phyloP scores from a whole-genome alignment of 1,140 invertebrate genomes.

The Nilaparvata lugens region DNA sequence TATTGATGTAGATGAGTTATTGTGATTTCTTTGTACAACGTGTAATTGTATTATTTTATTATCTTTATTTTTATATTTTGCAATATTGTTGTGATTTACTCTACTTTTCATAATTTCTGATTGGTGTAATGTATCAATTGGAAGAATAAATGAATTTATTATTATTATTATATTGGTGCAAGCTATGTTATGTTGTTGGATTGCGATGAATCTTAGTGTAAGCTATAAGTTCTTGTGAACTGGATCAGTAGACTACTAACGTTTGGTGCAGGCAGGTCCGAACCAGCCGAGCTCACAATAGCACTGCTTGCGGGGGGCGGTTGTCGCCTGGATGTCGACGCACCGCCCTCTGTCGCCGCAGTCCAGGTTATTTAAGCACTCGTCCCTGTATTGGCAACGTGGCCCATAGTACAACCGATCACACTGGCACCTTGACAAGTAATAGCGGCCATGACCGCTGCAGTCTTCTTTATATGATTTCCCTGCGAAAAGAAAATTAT shows the following conservation, averaged over 20 bases:
- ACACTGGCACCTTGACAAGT: conserved; percentile 69
- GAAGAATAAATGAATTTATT: too few relatives aligned
- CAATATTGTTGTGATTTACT: too few relatives aligned
- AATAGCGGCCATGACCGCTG: conserved; percentile 67
- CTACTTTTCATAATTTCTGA: too few relatives aligned
- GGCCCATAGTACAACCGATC: conserved; percentile 69
- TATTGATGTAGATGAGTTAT: too few relatives aligned
- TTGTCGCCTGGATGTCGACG: conserved; percentile 65
- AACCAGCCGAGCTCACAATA: conserved; percentile 85
- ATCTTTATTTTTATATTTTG: too few relatives aligned
- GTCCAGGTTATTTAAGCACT: conserved; percentile 71
- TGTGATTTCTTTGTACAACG: too few relatives aligned
- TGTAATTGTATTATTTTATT: too few relatives aligned
- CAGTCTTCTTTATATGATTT: conserved; percentile 72
- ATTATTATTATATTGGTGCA: too few relatives aligned
- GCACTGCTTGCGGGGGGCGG: conserved; percentile 72
- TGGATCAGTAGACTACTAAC: conserved; percentile 42
- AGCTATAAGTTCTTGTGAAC: too few relatives aligned
- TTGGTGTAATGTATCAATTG: too few relatives aligned
- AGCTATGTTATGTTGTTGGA: too few relatives aligned
- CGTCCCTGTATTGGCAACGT: conserved; percentile 75
- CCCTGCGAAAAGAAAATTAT: conserved; percentile 34
- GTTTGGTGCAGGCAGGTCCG: conserved; percentile 64
- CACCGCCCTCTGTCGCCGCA: conserved; percentile 79
- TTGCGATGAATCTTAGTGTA: too few relatives aligned